These are phyloP conservation scores for Halictus ligatus DNA, from an alignment of 2,888 invertebrate genomes.

Conservation along the genomic window DNA sequence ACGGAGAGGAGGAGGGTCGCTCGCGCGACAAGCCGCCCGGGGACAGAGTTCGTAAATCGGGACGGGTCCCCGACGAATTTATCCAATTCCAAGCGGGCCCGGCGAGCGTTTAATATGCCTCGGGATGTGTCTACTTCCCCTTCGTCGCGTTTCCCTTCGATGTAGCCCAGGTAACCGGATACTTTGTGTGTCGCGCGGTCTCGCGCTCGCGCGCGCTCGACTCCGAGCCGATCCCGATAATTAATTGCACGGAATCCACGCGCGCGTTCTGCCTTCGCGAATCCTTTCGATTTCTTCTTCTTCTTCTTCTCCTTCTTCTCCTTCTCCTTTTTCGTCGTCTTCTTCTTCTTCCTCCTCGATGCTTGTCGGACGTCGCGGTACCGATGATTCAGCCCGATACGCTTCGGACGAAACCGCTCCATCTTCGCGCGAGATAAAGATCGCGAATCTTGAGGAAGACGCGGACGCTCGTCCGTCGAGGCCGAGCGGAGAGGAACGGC, in stretches of 20 bases:
- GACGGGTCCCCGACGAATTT: constrained; percentile 74
- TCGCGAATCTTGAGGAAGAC: constrained; percentile 21
- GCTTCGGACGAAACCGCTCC: constrained; percentile 42
- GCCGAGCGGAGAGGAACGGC: background rate
- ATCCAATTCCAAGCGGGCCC: constrained; percentile 62
- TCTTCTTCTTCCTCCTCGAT: background rate
- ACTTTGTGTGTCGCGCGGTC: constrained; percentile 72
- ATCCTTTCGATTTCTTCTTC: constrained; percentile 59
- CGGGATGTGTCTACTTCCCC: constrained; percentile 63
- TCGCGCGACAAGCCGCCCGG: constrained; percentile 19
- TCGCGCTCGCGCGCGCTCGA: constrained; percentile 33
- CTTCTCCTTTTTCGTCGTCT: background rate
- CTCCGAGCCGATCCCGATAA: constrained; percentile 73
- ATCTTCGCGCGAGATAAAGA: constrained; percentile 47
- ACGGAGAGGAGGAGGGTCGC: background rate
- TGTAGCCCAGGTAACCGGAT: constrained; percentile 75
- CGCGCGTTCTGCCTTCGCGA: constrained; percentile 62
- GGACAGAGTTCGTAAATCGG: constrained; percentile 67
- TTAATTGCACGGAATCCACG: constrained; percentile 77
- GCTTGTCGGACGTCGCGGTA: constrained; percentile 36
- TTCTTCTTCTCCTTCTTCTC: background rate
- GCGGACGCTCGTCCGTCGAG: background rate
- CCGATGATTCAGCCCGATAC: constrained; percentile 57
- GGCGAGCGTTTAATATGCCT: constrained; percentile 55
- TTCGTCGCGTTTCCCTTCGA: constrained; percentile 41